Base-by-base conservation (phyloP, 1,140 invertebrate species). In the Pissodes strobi region DNA sequence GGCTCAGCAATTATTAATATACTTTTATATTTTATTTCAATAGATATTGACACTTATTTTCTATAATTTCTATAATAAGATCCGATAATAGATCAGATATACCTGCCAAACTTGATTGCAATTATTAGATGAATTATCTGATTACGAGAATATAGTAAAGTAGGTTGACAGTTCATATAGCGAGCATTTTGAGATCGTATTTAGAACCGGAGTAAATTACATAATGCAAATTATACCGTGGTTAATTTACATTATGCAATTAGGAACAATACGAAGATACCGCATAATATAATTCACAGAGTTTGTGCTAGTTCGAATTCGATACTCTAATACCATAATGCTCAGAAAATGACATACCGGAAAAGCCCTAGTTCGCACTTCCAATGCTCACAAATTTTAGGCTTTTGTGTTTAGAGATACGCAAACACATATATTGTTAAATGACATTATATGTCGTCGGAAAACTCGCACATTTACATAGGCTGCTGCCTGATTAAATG, bases 401-500 rank as follows among this genome's bases (percentile, higher is more conserved):
- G 55, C 38, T 18, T 57, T 57, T 57, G 55, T 43, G 13, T 43
- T 45, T 43, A 18, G 41, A 43, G 57, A 60, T 60, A 60, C 6
- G 45, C 57, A 49, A 55, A 57, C 55, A 27, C 45, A 57, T 58
- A 49, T 64, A 64, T 58, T 58, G 58, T 57, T 22, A 43, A 46
- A 30, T 52, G 55, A 38, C 43, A 22, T 39, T 59, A 58, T 59
- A 58, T 49, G 43, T 65, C 37, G 43, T 49, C 46, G 53, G 22
- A 65, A 65, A 52, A 51, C 56, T 46, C 27, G 30, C 13, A 25
- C 17, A 63, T 67, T 67, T 67, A 51, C 52, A 63, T 56, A 62
- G 55, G 53, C 30, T 48, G 39, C 21, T 51, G 52, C 51, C 25
- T 67, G 60, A 63, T 67, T 67, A 63, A 63, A 67, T 67, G 60